A percentile compares a stretch with the other conserved stretches of the same genome.
phyloP scores from a whole-genome alignment of 2,797 vertebrate genomes.

The Taeniopygia guttata region DNA sequence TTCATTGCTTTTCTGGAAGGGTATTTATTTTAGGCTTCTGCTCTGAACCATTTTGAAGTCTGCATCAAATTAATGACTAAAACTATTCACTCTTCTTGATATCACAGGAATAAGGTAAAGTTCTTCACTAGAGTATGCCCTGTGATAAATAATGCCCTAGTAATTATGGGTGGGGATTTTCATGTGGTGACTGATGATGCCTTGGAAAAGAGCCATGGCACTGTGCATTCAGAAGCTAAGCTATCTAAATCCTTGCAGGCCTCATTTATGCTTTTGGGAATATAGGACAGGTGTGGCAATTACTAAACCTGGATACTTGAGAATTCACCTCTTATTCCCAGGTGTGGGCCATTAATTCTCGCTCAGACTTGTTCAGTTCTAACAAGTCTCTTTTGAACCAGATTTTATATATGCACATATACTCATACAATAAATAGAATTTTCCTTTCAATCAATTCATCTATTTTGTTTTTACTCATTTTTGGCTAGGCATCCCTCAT shows the following conservation, averaged over 20 bases:
- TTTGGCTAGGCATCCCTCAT: background rate
- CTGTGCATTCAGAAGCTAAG: conserved; percentile 48
- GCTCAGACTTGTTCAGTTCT: conserved; percentile 55
- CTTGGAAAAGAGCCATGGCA: conserved; percentile 51
- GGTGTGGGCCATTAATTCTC: conserved; percentile 55
- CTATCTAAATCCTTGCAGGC: conserved; percentile 60
- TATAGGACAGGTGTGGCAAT: conserved; percentile 65
- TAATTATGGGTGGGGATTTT: conserved; percentile 66
- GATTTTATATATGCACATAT: background rate
- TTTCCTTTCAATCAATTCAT: background rate
- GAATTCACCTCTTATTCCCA: conserved; percentile 53
- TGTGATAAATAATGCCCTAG: conserved; percentile 22
- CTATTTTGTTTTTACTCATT: background rate
- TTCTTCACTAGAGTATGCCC: conserved; percentile 11
- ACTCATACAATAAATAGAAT: background rate
- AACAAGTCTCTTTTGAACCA: conserved; percentile 48
- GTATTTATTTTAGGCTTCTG: conserved; percentile 8
- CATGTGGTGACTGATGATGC: conserved; percentile 7
- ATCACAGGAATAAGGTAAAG: conserved; percentile 30
- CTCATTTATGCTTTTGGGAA: conserved; percentile 65
- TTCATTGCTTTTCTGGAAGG: background rate
- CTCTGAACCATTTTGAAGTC: conserved; percentile 17
- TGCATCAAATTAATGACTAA: conserved; percentile 33
- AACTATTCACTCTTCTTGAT: conserved; percentile 43
- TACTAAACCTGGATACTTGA: conserved; percentile 61